Percentiles rank a stretch among this genome's conserved stretches.
Conservation (phyloP, 2,113 vertebrate species). For the Stigmatopora nigra region DNA sequence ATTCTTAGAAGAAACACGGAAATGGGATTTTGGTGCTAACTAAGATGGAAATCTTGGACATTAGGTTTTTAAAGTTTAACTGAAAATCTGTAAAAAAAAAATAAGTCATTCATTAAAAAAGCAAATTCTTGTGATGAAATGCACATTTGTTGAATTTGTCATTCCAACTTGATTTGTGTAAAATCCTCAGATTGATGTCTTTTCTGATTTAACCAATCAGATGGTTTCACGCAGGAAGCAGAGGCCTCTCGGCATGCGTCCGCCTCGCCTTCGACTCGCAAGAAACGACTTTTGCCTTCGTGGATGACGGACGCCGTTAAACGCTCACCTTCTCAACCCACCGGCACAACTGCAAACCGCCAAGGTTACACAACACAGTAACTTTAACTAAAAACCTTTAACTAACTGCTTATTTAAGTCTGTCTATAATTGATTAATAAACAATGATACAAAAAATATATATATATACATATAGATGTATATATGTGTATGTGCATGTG, state of each 20-base stretch:
- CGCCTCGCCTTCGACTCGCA: slow-evolving; percentile 18
- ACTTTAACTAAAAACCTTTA: no score
- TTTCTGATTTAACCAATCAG: no score
- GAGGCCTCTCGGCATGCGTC: accelerated
- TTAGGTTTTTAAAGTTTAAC: no score
- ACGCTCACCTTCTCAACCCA: slow-evolving; percentile 12
- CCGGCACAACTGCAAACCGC: slow-evolving; percentile 12
- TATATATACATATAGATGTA: no score
- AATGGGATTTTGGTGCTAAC: background rate
- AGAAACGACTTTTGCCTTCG: slow-evolving; percentile 76
- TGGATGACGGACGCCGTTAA: slow-evolving; percentile 78
- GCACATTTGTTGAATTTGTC: no score
- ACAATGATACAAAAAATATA: no score
- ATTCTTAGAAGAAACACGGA: background rate
- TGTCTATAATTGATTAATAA: background rate
- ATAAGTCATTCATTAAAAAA: no score
- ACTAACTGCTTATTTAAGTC: no score
- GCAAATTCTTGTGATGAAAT: no score
- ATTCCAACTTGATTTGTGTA: no score
- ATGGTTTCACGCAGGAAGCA: background rate
- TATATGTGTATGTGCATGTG: no score
- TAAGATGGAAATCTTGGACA: background rate
- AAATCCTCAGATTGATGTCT: background rate
- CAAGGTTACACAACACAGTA: slow-evolving; percentile 20
- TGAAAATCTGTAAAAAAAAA: no score